phyloP scores from a whole-genome alignment of 2,888 invertebrate species.

The Tricholauxania praeusta region DNA sequence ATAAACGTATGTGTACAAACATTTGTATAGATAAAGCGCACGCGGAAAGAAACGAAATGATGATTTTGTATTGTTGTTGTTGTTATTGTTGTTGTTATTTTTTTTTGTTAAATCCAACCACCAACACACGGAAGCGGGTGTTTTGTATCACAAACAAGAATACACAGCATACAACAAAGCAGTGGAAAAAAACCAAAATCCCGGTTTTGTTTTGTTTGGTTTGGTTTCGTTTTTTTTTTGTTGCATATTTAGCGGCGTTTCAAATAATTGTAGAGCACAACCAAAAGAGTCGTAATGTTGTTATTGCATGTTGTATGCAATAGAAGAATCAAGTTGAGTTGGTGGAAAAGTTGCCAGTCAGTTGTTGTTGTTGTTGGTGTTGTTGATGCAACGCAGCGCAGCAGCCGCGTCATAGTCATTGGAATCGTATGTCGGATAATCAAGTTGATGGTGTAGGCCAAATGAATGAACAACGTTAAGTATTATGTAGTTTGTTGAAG shows the following conservation, averaged over 20 bases:
- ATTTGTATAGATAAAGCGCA: background rate
- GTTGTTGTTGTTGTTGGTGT: slow-evolving; percentile 21
- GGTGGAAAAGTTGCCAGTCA: slow-evolving; percentile 28
- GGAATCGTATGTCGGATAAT: slow-evolving; percentile 7
- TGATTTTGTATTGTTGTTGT: too few species aligned
- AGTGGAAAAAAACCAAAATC: background rate
- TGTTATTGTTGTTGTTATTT: too few species aligned
- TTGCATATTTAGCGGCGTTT: slow-evolving; percentile 45
- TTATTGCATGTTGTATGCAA: slow-evolving; percentile 40
- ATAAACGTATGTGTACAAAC: slow-evolving; percentile 1
- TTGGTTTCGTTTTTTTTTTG: slow-evolving; percentile 19
- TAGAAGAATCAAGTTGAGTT: slow-evolving; percentile 25
- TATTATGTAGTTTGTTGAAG: slow-evolving; percentile 9
- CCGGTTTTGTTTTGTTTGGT: slow-evolving; percentile 10
- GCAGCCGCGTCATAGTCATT: background rate
- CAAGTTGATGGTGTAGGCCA: slow-evolving; percentile 6
- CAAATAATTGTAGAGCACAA: slow-evolving; percentile 30
- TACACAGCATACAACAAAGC: background rate
- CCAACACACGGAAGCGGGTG: slow-evolving; percentile 18
- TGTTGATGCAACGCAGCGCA: slow-evolving; percentile 7
- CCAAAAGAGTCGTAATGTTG: slow-evolving; percentile 40
- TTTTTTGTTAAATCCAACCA: too few species aligned
- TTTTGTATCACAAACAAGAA: slow-evolving; percentile 34
- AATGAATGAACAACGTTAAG: slow-evolving; percentile 1
- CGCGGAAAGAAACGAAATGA: background rate